Evolutionary conservation across 2,113 vertebrate species (phyloP).

Genomic region (Neopipo cinnamomea): DNA sequence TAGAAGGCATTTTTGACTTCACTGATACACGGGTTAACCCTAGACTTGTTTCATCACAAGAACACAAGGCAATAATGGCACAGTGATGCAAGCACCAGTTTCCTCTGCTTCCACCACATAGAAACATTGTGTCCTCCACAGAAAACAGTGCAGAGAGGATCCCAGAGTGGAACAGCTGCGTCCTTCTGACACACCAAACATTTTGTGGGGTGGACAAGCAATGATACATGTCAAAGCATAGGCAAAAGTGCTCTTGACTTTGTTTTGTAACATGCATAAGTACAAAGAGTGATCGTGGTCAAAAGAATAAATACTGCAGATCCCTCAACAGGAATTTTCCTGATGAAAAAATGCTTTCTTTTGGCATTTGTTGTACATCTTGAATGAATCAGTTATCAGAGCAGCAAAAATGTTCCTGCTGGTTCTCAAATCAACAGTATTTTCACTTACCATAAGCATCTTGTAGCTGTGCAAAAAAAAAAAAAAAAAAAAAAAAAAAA

Average conservation of each 20-base stretch:
- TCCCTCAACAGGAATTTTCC: background rate
- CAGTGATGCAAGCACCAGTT: background rate
- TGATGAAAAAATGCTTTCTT: background rate
- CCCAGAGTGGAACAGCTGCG: background rate
- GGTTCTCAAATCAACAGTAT: background rate
- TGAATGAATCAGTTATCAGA: background rate
- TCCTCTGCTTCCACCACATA: background rate
- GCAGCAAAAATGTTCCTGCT: background rate
- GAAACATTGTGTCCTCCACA: background rate
- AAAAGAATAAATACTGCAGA: background rate
- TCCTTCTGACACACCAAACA: background rate
- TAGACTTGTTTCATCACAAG: background rate
- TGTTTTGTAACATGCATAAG: background rate
- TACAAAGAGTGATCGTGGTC: background rate
- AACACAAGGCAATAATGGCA: background rate
- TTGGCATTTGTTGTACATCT: background rate
- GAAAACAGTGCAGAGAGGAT: background rate
- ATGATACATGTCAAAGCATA: background rate
- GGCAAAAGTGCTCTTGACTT: background rate
- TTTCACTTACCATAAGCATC: background rate
- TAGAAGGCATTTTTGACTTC: background rate
- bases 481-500: background rate
- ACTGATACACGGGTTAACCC: background rate
- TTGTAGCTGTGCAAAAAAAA: background rate
- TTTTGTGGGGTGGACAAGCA: background rate